Conservation (phyloP, 92 coral and sea anemone species). For the Isaurus tuberculatus region DNA sequence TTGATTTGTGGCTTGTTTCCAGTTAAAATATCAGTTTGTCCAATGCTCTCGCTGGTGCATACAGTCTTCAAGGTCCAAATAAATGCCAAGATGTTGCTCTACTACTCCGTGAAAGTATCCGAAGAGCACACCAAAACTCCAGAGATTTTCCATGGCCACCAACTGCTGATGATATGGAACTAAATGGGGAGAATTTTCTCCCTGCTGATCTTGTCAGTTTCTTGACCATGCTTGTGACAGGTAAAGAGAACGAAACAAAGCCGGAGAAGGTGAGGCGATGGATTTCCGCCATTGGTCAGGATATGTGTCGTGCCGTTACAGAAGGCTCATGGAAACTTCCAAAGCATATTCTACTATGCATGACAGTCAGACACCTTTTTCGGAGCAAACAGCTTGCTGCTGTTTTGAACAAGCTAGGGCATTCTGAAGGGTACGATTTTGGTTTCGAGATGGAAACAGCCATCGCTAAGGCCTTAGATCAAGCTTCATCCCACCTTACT, state of each 20-base stretch:
- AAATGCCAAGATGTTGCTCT: conserved; percentile 12
- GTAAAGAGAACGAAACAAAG: neutral
- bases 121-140: conserved; percentile 7
- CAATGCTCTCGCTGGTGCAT: conserved; percentile 32
- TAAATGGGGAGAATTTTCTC: neutral
- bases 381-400: conserved; percentile 38
- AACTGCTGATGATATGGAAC: conserved; percentile 33
- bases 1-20: neutral
- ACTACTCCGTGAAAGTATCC: neutral
- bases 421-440: conserved; percentile 19
- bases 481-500: neutral
- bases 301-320: neutral
- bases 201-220: conserved; percentile 18
- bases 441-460: conserved; percentile 25
- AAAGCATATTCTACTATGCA: conserved; percentile 26
- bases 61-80: conserved; percentile 2
- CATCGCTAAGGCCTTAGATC: conserved; percentile 4
- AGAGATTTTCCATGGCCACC: conserved; percentile 44
- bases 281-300: conserved; percentile 29
- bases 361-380: neutral
- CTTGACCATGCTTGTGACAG: neutral
- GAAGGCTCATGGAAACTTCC: conserved; percentile 18
- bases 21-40: neutral
- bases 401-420: conserved; percentile 33
- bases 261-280: conserved; percentile 9